Conservation (phyloP, 2,113 vertebrate genomes). For the Pituophis catenifer region DNA sequence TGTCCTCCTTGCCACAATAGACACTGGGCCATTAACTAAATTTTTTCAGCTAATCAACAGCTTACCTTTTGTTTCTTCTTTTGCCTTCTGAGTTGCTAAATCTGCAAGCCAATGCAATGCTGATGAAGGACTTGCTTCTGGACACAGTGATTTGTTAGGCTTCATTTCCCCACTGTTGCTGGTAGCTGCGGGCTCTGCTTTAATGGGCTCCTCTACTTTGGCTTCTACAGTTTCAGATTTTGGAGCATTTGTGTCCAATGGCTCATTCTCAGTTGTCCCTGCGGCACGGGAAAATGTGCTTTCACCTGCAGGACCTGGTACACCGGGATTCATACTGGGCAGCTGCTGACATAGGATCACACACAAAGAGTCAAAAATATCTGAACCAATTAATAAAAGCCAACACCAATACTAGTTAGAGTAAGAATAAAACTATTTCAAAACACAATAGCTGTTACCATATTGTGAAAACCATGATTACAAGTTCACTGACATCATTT, state of each 20-base stretch:
- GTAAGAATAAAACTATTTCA: not conserved
- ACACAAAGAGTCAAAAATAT: not conserved
- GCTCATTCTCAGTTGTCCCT: slow-evolving; percentile 55
- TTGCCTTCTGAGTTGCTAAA: slow-evolving; percentile 94
- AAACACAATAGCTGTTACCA: not conserved
- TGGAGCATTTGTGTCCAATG: slow-evolving; percentile 62
- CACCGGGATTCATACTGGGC: slow-evolving; percentile 70
- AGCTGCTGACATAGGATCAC: slow-evolving; percentile 60
- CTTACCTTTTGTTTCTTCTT: slow-evolving; percentile 97
- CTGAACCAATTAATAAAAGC: not conserved
- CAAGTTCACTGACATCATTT: not conserved
- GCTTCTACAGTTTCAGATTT: slow-evolving; percentile 68
- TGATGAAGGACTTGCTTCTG: slow-evolving; percentile 85
- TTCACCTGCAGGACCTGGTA: slow-evolving; percentile 67
- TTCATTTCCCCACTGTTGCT: slow-evolving; percentile 76
- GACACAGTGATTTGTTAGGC: slow-evolving; percentile 74
- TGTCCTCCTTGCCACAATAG: not conserved
- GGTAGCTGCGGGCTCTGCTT: slow-evolving; percentile 60
- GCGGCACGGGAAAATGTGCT: slow-evolving; percentile 66
- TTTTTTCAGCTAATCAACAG: not conserved
- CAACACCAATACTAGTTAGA: not conserved
- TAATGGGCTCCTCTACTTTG: slow-evolving; percentile 67
- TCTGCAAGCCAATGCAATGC: slow-evolving; percentile 97
- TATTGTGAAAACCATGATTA: not conserved
- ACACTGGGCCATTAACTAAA: not conserved